Conservation (phyloP, 2,888 invertebrate species). For the Aricia artaxerxes region DNA sequence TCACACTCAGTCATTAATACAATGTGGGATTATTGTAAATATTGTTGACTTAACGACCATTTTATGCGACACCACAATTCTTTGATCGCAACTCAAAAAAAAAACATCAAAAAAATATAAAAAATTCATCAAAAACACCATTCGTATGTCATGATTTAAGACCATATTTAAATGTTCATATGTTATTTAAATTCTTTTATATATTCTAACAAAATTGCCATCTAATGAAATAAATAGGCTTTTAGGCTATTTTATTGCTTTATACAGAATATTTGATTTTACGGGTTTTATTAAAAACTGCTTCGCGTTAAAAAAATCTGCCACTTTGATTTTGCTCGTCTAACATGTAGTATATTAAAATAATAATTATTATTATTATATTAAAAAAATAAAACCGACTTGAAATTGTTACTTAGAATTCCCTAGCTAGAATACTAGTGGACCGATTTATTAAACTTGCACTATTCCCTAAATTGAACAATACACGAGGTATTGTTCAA, state of each 20-base stretch:
- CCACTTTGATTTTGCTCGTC: too few species aligned
- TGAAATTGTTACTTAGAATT: too few species aligned
- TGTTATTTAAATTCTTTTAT: not conserved
- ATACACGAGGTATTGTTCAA: too few species aligned
- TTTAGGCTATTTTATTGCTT: not conserved
- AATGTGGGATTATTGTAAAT: conserved; percentile 16
- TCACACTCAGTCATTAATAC: conserved; percentile 11
- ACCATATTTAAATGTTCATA: conserved; percentile 5
- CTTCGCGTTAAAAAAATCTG: too few species aligned
- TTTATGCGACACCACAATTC: conserved; percentile 16
- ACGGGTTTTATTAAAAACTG: not conserved
- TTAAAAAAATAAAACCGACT: too few species aligned
- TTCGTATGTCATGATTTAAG: not conserved
- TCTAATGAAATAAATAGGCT: not conserved
- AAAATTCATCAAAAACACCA: conserved; percentile 2
- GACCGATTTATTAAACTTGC: too few species aligned
- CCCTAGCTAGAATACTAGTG: too few species aligned
- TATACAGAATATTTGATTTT: not conserved
- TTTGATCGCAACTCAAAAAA: not conserved
- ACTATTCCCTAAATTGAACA: too few species aligned
- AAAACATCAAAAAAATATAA: conserved; percentile 2
- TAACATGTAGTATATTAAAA: too few species aligned
- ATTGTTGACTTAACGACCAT: conserved; percentile 23
- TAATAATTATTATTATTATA: too few species aligned
- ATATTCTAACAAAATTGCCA: not conserved